Conservation (phyloP, 2,888 invertebrate species). For the Liposcelis brunnea region DNA sequence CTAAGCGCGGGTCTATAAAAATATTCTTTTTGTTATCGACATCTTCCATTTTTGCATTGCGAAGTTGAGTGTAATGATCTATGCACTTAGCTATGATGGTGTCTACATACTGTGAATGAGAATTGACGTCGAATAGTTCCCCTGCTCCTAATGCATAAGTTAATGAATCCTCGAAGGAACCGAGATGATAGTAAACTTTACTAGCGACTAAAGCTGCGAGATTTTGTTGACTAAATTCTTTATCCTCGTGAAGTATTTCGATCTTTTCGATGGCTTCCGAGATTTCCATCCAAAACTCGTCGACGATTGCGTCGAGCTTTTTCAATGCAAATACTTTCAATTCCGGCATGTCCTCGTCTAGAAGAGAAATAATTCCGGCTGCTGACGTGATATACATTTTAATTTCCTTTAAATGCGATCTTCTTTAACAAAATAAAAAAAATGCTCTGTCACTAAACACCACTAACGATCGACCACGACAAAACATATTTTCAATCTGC, state of each 20-base stretch:
- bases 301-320: conserved; percentile 83
- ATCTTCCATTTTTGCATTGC: conserved; percentile 44
- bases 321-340: conserved; percentile 85
- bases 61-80: conserved; percentile 84
- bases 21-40: conserved; percentile 33
- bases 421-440: conserved; percentile 15
- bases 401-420: too few relatives aligned
- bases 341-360: conserved; percentile 87
- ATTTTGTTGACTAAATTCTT: conserved; percentile 70
- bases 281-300: conserved; percentile 98
- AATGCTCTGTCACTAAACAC: neutral
- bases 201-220: conserved; percentile 94
- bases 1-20: conserved; percentile 59
- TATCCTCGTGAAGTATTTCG: conserved; percentile 90
- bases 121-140: conserved; percentile 85
- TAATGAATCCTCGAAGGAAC: conserved; percentile 90
- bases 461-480: neutral
- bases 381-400: conserved; percentile 12
- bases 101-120: conserved; percentile 87
- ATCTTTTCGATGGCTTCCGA: conserved; percentile 96
- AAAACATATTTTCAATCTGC: too few relatives aligned
- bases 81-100: conserved; percentile 96
- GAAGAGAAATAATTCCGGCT: conserved; percentile 88
- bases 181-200: conserved; percentile 95
- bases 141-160: conserved; percentile 96